Base-by-base conservation (phyloP, 2,888 invertebrate genomes). In the Xylota sylvarum region DNA sequence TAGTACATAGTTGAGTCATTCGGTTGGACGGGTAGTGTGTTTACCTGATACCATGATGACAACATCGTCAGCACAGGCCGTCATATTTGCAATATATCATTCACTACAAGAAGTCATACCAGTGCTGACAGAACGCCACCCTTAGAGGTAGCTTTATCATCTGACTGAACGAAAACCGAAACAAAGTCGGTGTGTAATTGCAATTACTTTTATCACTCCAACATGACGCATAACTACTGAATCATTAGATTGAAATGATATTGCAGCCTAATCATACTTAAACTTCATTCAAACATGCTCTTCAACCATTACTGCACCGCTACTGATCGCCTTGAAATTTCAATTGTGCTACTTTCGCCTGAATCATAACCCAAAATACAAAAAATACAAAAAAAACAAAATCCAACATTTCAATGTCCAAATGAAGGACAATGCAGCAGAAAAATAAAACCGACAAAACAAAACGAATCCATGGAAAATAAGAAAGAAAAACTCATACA, bases 341-440 rank as follows among this genome's bases (percentile, higher is more conserved):
- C 60, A 81, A 85, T 72, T 81, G 85, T 72, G 69, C 85, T 74
- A 85, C 76, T 85, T 85, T 76, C 32, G 70, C 23, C 46, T 35
- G 70, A 76, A 65, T 85, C 76, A 65, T 81, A 81, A 76, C 85
- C 81, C 43, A 81, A 65, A 64, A 78, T 4, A 37, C 9, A 37
- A 3, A 37, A 12, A 37, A 69, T 23, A 58, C 17, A 32, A 9
- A 0, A 32, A 30, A 32, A 48, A 48, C 14, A 48, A 27, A 72
- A 50, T 76, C 43, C 60, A 81, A 85, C 85, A 85, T 85, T 85
- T 85, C 85, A 85, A 85, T 85, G 81, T 85, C 74, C 85, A 81
- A 85, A 76, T 72, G 85, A 85, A 85, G 85, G 85, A 76, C 85
- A 85, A 70, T 85, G 85, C 80, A 85, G 85, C 70, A 85, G 70